These are phyloP conservation scores for Heliothis virescens DNA, from an alignment of 1,140 invertebrate species.

Conservation along the genomic window DNA sequence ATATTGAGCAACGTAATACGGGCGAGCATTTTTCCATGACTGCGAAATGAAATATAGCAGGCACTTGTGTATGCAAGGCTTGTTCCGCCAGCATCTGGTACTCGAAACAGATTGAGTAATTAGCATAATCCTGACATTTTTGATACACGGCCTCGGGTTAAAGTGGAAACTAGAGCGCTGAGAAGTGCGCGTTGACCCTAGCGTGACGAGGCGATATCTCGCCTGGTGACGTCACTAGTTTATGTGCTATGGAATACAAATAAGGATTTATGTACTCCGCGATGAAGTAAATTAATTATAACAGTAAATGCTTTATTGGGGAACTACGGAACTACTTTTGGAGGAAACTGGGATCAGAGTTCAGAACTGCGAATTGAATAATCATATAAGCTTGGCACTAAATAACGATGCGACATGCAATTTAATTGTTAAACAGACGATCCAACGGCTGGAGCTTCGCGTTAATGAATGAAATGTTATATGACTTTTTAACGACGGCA, in stretches of 20 bases:
- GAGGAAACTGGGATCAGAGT: background rate
- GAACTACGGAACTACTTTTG: background rate
- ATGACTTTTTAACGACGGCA: background rate
- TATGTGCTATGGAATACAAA: constrained; percentile 34
- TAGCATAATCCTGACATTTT: constrained; percentile 49
- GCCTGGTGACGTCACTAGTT: constrained; percentile 17
- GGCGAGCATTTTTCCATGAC: constrained; percentile 14
- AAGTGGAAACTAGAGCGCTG: constrained; percentile 32
- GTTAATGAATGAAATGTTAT: background rate
- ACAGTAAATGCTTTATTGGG: constrained; percentile 28
- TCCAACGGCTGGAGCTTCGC: background rate
- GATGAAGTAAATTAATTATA: constrained; percentile 40
- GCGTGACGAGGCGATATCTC: constrained; percentile 27
- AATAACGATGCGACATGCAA: background rate
- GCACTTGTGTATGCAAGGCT: constrained; percentile 27
- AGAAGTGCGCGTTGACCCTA: constrained; percentile 24
- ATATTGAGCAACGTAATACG: background rate
- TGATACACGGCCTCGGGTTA: constrained; percentile 33
- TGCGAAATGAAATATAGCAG: constrained; percentile 8
- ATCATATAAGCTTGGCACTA: background rate
- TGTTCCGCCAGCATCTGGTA: constrained; percentile 37
- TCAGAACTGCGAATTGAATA: background rate
- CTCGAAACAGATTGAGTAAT: constrained; percentile 45
- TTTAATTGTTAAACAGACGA: constrained; percentile 1
- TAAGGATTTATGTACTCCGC: constrained; percentile 27